These are phyloP conservation scores for Drosophila setosimentum DNA, from an alignment of 2,888 invertebrate genomes.

Conservation along the genomic window DNA sequence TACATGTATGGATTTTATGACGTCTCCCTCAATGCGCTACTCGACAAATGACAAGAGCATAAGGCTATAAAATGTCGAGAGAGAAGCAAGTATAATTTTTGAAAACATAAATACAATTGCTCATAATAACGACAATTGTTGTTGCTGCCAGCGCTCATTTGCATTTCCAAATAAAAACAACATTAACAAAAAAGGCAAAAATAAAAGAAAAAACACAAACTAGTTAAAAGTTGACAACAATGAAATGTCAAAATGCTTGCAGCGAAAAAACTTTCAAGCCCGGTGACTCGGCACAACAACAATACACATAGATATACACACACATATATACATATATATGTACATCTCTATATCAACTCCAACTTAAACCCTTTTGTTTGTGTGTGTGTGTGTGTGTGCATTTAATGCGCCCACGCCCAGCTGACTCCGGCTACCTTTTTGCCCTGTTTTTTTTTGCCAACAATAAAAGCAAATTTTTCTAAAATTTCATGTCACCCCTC, in stretches of 20 bases:
- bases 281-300: constrained; percentile 37
- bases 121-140: constrained; percentile 9
- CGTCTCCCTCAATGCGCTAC: background rate
- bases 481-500: constrained; percentile 71
- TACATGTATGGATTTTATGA: background rate
- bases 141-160: constrained; percentile 34
- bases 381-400: constrained; percentile 47
- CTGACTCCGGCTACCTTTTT: constrained; percentile 19
- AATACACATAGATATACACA: constrained; percentile 13
- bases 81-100: constrained; percentile 17
- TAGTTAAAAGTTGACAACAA: constrained; percentile 80
- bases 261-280: constrained; percentile 42
- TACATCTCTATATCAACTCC: constrained; percentile 9
- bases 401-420: constrained; percentile 57
- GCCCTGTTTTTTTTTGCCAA: constrained; percentile 42
- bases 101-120: constrained; percentile 30
- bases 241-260: constrained; percentile 69
- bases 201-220: constrained; percentile 45
- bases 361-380: constrained; percentile 56
- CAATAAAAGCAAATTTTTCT: constrained; percentile 78
- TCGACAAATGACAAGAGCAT: background rate
- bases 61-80: background rate
- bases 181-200: constrained; percentile 41
- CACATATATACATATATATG: background rate
- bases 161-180: constrained; percentile 69